A percentile compares a stretch with the other conserved stretches of the same genome.
Conservation (phyloP, 1,140 invertebrate genomes). For the Leptinotarsa defecta region DNA sequence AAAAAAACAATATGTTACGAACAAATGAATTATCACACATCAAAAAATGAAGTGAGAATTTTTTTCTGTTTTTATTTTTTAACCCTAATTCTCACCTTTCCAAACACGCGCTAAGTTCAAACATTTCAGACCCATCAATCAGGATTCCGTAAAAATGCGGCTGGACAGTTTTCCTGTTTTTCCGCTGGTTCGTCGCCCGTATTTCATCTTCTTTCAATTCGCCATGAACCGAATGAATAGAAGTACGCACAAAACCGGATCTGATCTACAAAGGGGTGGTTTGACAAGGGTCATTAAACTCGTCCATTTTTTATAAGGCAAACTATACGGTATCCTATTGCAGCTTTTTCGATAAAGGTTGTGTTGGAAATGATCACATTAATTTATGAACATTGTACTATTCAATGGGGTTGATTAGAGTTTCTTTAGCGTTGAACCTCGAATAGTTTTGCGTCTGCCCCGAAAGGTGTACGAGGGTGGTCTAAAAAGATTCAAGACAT, state of each 20-base stretch:
- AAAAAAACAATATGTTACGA: no score
- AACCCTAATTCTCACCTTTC: no score
- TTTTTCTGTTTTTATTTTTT: no score
- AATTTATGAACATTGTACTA: background rate
- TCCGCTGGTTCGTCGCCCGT: background rate
- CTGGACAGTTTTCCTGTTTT: background rate
- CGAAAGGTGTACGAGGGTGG: no score
- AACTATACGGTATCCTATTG: slow-evolving; percentile 1
- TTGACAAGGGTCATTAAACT: slow-evolving; percentile 8
- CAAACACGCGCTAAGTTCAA: no score
- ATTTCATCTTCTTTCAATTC: background rate
- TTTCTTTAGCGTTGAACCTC: no score
- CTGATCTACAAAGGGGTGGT: slow-evolving; percentile 2
- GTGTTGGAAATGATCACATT: background rate
- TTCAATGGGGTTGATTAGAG: background rate
- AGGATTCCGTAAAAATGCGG: background rate
- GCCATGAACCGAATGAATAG: background rate
- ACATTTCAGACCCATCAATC: background rate
- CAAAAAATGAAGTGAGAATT: no score
- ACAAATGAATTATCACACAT: no score
- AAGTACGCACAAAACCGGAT: background rate
- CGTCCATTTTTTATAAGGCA: background rate
- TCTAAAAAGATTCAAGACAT: no score
- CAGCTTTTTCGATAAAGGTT: background rate
- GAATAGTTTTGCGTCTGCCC: no score